These are phyloP conservation scores for Eupristina koningsbergeri DNA, from an alignment of 1,140 invertebrate species.

Conservation along the genomic window DNA sequence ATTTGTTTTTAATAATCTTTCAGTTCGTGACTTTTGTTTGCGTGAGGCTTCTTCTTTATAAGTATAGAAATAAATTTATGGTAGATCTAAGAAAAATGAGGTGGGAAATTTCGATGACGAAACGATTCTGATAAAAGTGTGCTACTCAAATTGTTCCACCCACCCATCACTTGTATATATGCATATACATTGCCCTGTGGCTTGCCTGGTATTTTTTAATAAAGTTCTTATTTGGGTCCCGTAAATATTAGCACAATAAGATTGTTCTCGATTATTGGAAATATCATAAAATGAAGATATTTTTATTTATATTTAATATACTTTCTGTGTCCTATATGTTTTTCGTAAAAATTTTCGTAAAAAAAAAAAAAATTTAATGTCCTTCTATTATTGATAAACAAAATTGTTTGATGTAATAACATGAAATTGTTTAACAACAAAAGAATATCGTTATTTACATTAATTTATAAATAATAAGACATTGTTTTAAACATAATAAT, in stretches of 20 bases:
- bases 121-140: not conserved
- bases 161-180: not conserved
- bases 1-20: no score
- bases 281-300: not conserved
- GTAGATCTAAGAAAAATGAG: not conserved
- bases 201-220: constrained; percentile 42
- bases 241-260: constrained; percentile 39
- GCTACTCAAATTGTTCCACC: not conserved
- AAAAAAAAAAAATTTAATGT: not conserved
- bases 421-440: no score
- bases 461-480: no score
- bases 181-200: not conserved
- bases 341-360: no score
- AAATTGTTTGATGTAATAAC: no score
- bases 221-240: constrained; percentile 35
- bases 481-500: no score
- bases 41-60: no score
- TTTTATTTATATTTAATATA: constrained; percentile 12
- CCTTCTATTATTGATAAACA: no score
- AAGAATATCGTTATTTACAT: no score
- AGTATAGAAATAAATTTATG: not conserved
- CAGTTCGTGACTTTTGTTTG: no score
- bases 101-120: not conserved
- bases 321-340: not conserved
- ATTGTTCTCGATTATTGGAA: constrained; percentile 40